A percentile compares a stretch with the other conserved stretches of the same genome.
Conservation (phyloP, 2,888 invertebrate species). For the Caenorhabditis drosophilae region DNA sequence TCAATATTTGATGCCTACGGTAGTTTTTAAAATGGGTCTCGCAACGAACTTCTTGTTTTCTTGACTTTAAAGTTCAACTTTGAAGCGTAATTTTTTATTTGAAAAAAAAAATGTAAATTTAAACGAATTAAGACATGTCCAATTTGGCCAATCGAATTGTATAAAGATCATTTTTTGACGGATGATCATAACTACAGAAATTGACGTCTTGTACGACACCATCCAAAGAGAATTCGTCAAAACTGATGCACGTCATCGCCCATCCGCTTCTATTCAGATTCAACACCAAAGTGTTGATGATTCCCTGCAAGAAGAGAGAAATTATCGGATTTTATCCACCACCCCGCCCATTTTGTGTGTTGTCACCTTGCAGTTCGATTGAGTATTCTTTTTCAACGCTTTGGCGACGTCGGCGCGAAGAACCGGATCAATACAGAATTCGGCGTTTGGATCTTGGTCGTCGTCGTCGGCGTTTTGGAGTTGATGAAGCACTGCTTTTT, state of each 20-base stretch:
- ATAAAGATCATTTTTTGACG: slow-evolving; percentile 20
- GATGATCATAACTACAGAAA: slow-evolving; percentile 49
- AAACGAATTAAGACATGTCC: slow-evolving; percentile 39
- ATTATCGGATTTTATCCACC: too few relatives aligned
- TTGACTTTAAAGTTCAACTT: too few relatives aligned
- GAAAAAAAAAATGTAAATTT: background rate
- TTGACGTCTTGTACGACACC: slow-evolving; percentile 36
- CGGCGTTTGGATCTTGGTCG: slow-evolving; percentile 39
- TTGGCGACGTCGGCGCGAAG: slow-evolving; percentile 28
- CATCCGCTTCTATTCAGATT: slow-evolving; percentile 43
- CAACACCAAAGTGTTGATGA: slow-evolving; percentile 37
- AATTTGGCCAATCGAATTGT: slow-evolving; percentile 43
- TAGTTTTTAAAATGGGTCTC: too few relatives aligned
- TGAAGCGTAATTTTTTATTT: background rate
- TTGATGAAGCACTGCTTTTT: slow-evolving; percentile 2
- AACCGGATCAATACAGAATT: slow-evolving; percentile 35
- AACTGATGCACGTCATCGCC: slow-evolving; percentile 38
- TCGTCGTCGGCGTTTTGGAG: slow-evolving; percentile 1
- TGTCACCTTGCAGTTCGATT: slow-evolving; percentile 34
- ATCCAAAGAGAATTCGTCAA: slow-evolving; percentile 27
- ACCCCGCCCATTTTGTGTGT: too few relatives aligned
- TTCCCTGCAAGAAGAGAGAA: slow-evolving; percentile 19
- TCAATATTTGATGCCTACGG: too few relatives aligned
- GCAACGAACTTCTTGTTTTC: too few relatives aligned
- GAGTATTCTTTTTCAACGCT: slow-evolving; percentile 36